phyloP scores from a whole-genome alignment of 2,797 vertebrate genomes.

The Onychomys torridus region DNA sequence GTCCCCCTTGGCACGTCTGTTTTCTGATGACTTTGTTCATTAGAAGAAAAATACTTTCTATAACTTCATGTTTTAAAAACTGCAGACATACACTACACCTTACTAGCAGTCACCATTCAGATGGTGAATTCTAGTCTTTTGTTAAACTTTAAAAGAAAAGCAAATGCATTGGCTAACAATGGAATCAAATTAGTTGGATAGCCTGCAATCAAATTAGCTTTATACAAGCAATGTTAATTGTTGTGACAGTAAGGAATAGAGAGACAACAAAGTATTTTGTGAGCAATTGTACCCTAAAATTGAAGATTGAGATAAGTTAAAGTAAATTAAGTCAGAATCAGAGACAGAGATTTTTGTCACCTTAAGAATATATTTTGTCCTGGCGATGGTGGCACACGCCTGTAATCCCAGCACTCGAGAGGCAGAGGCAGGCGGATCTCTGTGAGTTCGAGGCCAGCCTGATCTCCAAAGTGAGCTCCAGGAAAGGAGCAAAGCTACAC shows the following conservation, averaged over 20 bases:
- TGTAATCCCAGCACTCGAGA: no score
- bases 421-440: no score
- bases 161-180: background rate
- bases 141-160: background rate
- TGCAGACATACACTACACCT: background rate
- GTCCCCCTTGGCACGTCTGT: background rate
- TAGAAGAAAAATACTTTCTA: constrained; percentile 2
- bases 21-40: background rate
- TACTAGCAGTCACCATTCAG: background rate
- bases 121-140: background rate
- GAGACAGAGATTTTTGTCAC: background rate
- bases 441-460: no score
- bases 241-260: background rate
- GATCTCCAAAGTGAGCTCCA: no score
- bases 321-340: constrained; percentile 45
- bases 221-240: background rate
- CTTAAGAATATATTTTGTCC: constrained; percentile 34
- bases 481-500: no score
- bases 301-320: constrained; percentile 35
- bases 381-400: no score
- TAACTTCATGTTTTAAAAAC: background rate
- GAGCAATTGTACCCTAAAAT: constrained; percentile 1
- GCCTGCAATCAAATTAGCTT: constrained; percentile 11
- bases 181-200: background rate
- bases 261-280: background rate